Percentiles rank a stretch among this genome's conserved stretches.
These are phyloP conservation scores for Gulo gulo DNA, from an alignment of 2,113 vertebrate species.

Conservation along the genomic window DNA sequence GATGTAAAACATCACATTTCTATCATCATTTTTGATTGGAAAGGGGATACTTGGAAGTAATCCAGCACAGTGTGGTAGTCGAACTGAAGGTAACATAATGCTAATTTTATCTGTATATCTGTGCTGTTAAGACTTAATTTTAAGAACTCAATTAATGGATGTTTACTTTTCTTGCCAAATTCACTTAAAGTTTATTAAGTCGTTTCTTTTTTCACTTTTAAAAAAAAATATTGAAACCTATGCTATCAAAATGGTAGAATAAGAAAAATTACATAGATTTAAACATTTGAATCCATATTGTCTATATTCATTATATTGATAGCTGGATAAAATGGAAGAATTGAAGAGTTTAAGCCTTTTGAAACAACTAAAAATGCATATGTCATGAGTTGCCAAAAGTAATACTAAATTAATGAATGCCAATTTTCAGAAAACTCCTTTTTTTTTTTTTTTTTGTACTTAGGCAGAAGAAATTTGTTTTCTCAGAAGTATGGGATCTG, in stretches of 20 bases:
- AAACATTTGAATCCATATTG: not conserved
- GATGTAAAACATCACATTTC: constrained; percentile 5
- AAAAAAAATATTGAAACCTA: not conserved
- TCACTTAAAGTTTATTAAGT: not conserved
- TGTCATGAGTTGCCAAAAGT: not conserved
- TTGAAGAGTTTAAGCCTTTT: not conserved
- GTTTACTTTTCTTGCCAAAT: not conserved
- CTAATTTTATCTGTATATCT: not conserved
- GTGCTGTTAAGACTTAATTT: not conserved
- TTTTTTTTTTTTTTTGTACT: not conserved
- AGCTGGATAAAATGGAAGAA: not conserved
- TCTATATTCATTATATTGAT: not conserved
- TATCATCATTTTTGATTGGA: constrained; percentile 2
- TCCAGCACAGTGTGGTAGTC: not conserved
- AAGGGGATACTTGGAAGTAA: not conserved
- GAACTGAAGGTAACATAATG: not conserved
- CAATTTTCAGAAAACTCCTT: not conserved
- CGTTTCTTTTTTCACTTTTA: not conserved
- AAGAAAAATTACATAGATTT: not conserved
- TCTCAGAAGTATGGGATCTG: too few species aligned
- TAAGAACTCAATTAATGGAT: constrained; percentile 10
- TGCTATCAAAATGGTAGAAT: not conserved
- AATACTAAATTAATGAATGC: not conserved
- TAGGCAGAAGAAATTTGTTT: too few species aligned
- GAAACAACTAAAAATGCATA: not conserved